These are phyloP conservation scores for Microplitis deprimator DNA, from an alignment of 2,888 invertebrate genomes.

Conservation along the genomic window DNA sequence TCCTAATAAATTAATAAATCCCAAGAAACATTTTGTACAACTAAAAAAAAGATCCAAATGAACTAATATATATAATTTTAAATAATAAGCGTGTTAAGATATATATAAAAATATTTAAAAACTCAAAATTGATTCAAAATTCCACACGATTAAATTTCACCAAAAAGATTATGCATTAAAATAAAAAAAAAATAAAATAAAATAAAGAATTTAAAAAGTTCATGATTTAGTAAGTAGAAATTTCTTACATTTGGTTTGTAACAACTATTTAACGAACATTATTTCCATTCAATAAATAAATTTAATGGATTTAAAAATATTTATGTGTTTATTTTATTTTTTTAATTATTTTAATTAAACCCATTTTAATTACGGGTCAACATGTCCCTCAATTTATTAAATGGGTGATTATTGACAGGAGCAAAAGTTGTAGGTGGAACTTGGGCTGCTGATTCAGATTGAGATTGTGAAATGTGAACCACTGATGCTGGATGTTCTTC, in stretches of 20 bases:
- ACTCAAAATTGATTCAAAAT: background rate
- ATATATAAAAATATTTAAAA: background rate
- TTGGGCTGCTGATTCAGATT: constrained; percentile 31
- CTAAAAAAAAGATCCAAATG: too few relatives aligned
- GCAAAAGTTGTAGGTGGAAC: constrained; percentile 29
- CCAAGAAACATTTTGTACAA: background rate
- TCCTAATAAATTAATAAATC: background rate
- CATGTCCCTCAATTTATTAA: constrained; percentile 8
- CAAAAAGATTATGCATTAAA: background rate
- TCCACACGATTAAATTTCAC: background rate
- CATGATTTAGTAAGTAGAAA: background rate
- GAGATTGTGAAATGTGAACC: constrained; percentile 49
- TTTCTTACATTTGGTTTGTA: background rate
- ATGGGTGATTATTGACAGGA: constrained; percentile 49
- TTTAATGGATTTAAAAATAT: background rate
- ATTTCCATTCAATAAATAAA: background rate
- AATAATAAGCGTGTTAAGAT: background rate
- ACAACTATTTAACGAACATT: background rate
- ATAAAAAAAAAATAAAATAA: background rate
- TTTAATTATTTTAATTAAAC: background rate
- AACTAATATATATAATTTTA: background rate
- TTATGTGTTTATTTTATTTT: background rate
- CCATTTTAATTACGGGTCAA: background rate
- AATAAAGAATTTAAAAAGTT: background rate
- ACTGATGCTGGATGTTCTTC: constrained; percentile 57